Base-by-base conservation (phyloP, 2,113 vertebrate genomes). In the Prinia subflava region DNA sequence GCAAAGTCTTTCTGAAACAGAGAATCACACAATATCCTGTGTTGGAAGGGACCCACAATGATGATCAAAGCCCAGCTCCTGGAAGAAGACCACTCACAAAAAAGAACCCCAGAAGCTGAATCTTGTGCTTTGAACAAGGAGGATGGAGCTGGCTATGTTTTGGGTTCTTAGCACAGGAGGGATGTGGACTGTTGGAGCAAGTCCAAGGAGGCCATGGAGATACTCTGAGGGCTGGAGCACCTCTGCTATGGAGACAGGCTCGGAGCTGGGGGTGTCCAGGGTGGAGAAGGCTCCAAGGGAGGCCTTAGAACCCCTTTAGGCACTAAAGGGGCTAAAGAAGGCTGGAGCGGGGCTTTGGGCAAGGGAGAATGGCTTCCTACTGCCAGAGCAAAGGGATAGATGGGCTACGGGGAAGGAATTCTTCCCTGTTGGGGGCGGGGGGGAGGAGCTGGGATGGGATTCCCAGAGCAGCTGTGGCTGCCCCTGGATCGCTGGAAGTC, bases 351-450 rank as follows among this genome's bases (percentile, higher is more conserved):
- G 15, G 33, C 33, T 52, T 5, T 1, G 21, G 11, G 13, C 14
- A 42, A 49, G 35, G 12, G 17, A 6, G 2, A 22, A 37, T 5
- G 37, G 31, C 17, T 68, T 42, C 35, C 19, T 1, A 7, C 7
- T 76, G 63, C 37, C 37, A 12, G 14, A 42, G 31, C 21, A 10
- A 20, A 4, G 25, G 13, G 30, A 2, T 31, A 10, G 14, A 37
- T 27, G 27, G 20, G 59, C 2, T 44, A 20, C 4, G 3, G 14
- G 21, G 20, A 56, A 41, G 7, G 22, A 79, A 41, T 31, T 41
- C 1, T 11, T 41, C 28, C 8, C 10, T 39, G 22, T 15, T 15
- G 3, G 14, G 6, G 39, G 39, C 39, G 18, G 24, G 10, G 0
- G 18, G 6, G 11, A 10, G 11, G 8, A n/a, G 33, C 24, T 15